These are phyloP conservation scores for Beroe ovata DNA, from an alignment of 37 sponge, comb jelly and placozoan genomes.

Conservation along the genomic window DNA sequence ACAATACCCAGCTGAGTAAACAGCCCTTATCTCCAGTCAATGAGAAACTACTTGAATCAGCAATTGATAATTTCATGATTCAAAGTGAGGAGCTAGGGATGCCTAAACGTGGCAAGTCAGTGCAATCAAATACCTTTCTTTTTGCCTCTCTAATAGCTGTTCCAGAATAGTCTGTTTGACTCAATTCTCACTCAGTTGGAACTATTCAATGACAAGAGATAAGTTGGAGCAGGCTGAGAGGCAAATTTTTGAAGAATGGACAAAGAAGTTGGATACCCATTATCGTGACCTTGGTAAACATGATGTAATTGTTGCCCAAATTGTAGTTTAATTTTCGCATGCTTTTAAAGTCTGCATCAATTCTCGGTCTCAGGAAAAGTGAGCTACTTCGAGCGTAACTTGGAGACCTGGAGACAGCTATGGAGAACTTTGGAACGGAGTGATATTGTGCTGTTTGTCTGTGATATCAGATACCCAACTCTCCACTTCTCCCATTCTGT, in stretches of 20 bases:
- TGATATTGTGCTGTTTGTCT: conserved; percentile 29
- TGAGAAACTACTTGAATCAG: neutral
- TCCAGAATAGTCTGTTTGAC: no score
- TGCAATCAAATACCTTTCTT: no score
- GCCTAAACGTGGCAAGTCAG: conserved; percentile 59
- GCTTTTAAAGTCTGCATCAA: no score
- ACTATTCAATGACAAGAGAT: conserved; percentile 27
- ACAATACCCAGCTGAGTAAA: neutral
- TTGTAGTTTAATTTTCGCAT: no score
- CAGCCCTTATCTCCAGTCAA: neutral
- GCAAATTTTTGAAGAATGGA: conserved; percentile 1
- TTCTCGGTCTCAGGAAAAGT: conserved; percentile 71
- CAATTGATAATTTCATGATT: neutral
- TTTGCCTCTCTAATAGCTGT: no score
- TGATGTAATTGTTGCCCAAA: no score
- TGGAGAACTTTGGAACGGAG: conserved; percentile 94
- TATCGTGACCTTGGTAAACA: conserved; percentile 11
- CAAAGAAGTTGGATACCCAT: neutral
- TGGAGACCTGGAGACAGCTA: conserved; percentile 97
- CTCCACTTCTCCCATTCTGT: conserved; percentile 50
- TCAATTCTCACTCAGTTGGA: conserved; percentile 41
- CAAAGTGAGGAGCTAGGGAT: neutral
- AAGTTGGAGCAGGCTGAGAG: conserved; percentile 16
- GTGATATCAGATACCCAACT: conserved; percentile 65
- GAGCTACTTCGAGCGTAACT: conserved; percentile 93